Evolutionary conservation across 2,888 invertebrate species (phyloP).

Genomic region (Diarsia mendica): DNA sequence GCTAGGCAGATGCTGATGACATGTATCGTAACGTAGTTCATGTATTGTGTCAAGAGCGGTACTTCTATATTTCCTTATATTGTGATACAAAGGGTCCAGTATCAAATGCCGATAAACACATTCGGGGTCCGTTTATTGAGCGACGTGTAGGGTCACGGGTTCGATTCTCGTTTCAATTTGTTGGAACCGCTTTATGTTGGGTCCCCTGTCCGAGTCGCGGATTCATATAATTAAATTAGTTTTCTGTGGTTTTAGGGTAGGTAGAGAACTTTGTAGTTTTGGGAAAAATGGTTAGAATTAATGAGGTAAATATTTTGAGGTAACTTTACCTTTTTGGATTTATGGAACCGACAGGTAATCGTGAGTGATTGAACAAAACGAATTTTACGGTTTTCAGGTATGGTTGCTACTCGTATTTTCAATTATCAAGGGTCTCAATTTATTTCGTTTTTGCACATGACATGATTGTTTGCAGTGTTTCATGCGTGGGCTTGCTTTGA

Average conservation of each 20-base stretch:
- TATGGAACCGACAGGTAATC: not conserved
- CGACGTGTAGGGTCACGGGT: slow-evolving; percentile 69
- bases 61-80: slow-evolving; percentile 17
- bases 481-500: not conserved
- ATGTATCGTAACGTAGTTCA: not conserved
- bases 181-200: slow-evolving; percentile 76
- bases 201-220: slow-evolving; percentile 60
- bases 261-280: slow-evolving; percentile 22
- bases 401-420: not conserved
- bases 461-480: not conserved
- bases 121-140: slow-evolving; percentile 72
- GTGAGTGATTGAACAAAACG: not conserved
- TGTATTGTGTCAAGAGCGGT: not conserved
- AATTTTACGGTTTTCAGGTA: not conserved
- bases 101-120: slow-evolving; percentile 79
- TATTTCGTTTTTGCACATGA: not conserved
- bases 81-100: slow-evolving; percentile 52
- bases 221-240: slow-evolving; percentile 78
- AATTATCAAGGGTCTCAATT: not conserved
- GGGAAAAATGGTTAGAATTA: slow-evolving; percentile 26
- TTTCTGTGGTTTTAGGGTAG: slow-evolving; percentile 58
- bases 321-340: not conserved
- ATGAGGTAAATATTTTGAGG: slow-evolving; percentile 22
- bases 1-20: not conserved
- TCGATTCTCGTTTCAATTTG: slow-evolving; percentile 79